Percentiles rank a stretch among this genome's conserved stretches.
Evolutionary conservation across 2,797 vertebrate species (phyloP).

Genomic region (Columba guinea): DNA sequence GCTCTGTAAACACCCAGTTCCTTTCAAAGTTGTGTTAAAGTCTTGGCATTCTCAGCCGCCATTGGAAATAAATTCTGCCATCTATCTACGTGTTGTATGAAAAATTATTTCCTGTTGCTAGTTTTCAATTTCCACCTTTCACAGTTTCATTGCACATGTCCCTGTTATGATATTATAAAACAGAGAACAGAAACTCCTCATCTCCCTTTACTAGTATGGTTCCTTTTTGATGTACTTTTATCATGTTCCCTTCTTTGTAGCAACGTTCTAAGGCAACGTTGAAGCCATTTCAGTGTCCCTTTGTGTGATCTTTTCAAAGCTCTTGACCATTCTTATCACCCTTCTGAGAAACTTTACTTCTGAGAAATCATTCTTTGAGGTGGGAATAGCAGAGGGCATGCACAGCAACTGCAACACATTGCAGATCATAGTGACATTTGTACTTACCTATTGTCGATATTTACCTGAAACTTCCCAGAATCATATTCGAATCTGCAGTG

Average conservation of each 20-base stretch:
- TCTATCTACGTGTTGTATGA: not conserved
- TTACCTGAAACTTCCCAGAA: not conserved
- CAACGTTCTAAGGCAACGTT: not conserved
- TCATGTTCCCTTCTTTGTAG: not conserved
- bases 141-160: not conserved
- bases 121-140: not conserved
- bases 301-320: not conserved
- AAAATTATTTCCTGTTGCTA: not conserved
- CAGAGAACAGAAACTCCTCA: not conserved
- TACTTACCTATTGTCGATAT: not conserved
- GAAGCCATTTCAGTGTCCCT: not conserved
- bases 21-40: not conserved
- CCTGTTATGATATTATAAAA: not conserved
- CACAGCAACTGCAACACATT: not conserved
- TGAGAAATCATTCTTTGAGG: not conserved
- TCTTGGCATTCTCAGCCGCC: not conserved
- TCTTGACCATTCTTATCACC: not conserved
- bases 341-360: not conserved
- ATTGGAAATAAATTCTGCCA: not conserved
- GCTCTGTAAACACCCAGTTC: not conserved
- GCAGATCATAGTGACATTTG: not conserved
- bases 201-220: not conserved
- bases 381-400: not conserved
- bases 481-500: not conserved
- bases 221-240: not conserved